phyloP scores from a whole-genome alignment of 2,113 vertebrate genomes.

The Pitta sordida region DNA sequence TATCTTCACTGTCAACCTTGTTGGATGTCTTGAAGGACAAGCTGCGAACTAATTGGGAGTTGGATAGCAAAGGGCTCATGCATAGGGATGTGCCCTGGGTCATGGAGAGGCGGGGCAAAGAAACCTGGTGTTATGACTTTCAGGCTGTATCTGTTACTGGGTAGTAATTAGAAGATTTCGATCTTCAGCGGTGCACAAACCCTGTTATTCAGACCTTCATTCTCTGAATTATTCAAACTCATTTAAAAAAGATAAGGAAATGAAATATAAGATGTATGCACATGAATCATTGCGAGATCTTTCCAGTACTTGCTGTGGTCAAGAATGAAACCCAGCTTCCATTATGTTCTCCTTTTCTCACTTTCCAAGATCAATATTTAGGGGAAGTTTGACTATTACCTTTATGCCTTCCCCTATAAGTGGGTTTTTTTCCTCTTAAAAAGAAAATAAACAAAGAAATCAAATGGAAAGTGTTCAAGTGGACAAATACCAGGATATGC shows the following conservation, averaged over 20 bases:
- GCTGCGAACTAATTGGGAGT: conserved; percentile 4
- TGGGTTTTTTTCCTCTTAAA: not conserved
- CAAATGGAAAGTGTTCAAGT: not conserved
- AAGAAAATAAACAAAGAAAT: not conserved
- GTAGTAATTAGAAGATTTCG: conserved; percentile 18
- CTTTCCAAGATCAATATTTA: not conserved
- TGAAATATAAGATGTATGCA: not conserved
- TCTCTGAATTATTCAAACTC: conserved; percentile 11
- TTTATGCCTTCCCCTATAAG: not conserved
- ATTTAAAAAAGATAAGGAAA: conserved; percentile 19
- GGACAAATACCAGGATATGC: not conserved
- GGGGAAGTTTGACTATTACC: not conserved
- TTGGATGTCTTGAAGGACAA: conserved; percentile 23
- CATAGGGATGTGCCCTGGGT: not conserved
- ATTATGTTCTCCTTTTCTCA: not conserved
- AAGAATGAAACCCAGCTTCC: not conserved
- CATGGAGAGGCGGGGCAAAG: not conserved
- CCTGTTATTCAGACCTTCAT: not conserved
- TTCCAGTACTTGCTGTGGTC: not conserved
- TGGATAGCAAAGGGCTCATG: not conserved
- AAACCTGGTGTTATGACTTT: not conserved
- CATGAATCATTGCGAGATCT: not conserved
- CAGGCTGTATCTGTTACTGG: not conserved
- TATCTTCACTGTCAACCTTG: conserved; percentile 21
- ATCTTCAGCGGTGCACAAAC: not conserved